Evolutionary conservation across 2,888 invertebrate genomes (phyloP).

Genomic region (Drosophila flavopinicola): DNA sequence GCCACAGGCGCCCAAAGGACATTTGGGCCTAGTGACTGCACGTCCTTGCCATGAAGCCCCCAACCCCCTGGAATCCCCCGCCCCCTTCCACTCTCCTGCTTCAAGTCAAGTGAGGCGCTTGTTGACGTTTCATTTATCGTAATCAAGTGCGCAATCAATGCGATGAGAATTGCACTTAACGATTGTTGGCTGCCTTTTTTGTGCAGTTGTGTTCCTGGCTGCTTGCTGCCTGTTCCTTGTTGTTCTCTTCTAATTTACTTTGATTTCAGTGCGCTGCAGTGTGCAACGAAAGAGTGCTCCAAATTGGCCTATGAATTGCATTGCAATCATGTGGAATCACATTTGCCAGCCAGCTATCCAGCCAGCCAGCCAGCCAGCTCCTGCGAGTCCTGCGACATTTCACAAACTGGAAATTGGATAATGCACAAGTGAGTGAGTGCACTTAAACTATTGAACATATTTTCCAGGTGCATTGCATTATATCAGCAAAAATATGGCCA

Average conservation of each 20-base stretch:
- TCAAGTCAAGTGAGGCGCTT: constrained; percentile 48
- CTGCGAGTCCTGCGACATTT: constrained; percentile 3
- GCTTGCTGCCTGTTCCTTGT: not conserved
- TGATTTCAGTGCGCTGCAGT: constrained; percentile 46
- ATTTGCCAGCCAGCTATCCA: constrained; percentile 16
- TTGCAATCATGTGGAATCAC: constrained; percentile 25
- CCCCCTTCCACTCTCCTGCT: not conserved
- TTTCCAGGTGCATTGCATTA: not conserved
- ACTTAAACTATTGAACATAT: constrained; percentile 1
- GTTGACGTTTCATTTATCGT: constrained; percentile 78
- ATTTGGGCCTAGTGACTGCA: constrained; percentile 46
- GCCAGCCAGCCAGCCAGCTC: too few relatives aligned
- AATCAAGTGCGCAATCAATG: constrained; percentile 78
- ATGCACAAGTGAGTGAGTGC: constrained; percentile 2
- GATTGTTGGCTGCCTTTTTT: constrained; percentile 30
- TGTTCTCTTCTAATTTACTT: constrained; percentile 65
- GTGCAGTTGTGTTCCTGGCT: not conserved
- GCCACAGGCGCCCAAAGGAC: constrained; percentile 8
- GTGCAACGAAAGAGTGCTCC: constrained; percentile 16
- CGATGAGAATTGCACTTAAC: constrained; percentile 76
- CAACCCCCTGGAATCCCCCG: not conserved
- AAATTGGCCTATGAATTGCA: constrained; percentile 54
- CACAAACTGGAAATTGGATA: constrained; percentile 5
- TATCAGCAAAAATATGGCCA: too few relatives aligned
- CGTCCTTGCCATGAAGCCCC: constrained; percentile 23